Conservation (phyloP, 35 echinoderm and acorn worm species). For the Apostichopus parvimensis region DNA sequence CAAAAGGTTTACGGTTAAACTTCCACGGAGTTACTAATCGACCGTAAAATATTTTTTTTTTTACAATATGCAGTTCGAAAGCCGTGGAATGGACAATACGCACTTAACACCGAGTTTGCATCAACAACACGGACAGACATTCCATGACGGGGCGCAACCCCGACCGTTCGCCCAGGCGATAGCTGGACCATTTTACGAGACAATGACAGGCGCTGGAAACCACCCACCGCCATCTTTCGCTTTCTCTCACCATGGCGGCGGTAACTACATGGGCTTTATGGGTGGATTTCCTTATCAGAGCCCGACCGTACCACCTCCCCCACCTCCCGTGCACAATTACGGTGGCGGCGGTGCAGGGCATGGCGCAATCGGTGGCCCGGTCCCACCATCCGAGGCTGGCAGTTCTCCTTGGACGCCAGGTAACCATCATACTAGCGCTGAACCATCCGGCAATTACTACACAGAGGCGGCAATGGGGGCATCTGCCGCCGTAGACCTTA, state of each 20-base stretch:
- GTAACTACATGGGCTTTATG: conserved; percentile 59
- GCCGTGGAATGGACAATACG: conserved; percentile 51
- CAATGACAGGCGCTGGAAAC: conserved; percentile 48
- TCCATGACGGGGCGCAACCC: conserved; percentile 56
- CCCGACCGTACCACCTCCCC: not conserved
- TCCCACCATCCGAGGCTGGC: conserved; percentile 17
- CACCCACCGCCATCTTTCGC: conserved; percentile 36
- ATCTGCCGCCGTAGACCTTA: conserved; percentile 41
- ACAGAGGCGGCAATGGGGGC: conserved; percentile 37
- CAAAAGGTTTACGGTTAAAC: conserved; percentile 55
- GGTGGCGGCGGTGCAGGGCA: conserved; percentile 9
- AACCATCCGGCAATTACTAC: conserved; percentile 36
- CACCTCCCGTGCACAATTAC: not conserved
- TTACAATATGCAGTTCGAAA: conserved; percentile 57
- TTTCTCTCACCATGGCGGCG: conserved; percentile 23
- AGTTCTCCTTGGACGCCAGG: conserved; percentile 50
- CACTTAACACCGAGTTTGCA: conserved; percentile 51
- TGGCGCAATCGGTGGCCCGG: not conserved
- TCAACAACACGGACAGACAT: conserved; percentile 55
- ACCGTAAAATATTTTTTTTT: conserved; percentile 33
- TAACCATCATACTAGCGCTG: conserved; percentile 29
- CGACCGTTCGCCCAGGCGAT: conserved; percentile 40
- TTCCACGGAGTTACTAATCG: conserved; percentile 65
- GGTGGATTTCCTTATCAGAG: conserved; percentile 39
- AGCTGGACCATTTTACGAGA: conserved; percentile 50